A percentile compares a stretch with the other conserved stretches of the same genome.
Conservation (phyloP, 35 echinoderm and acorn worm genomes). For the Hemicentrotus pulcherrimus region DNA sequence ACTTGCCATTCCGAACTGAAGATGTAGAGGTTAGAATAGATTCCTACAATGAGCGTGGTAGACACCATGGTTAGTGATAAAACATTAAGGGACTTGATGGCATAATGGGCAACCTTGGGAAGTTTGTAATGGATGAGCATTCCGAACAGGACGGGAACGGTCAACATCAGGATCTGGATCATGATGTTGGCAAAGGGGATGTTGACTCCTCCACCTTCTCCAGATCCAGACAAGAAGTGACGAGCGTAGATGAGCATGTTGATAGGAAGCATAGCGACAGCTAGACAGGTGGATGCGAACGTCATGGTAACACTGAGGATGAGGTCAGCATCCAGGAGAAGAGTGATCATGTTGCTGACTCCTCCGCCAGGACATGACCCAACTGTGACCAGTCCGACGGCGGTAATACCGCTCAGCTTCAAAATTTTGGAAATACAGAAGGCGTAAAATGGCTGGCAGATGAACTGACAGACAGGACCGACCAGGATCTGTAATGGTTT, state of each 20-base stretch:
- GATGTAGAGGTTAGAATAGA: constrained; percentile 87
- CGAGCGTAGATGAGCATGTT: constrained; percentile 93
- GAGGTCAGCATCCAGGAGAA: constrained; percentile 86
- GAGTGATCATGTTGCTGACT: constrained; percentile 95
- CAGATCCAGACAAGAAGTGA: constrained; percentile 63
- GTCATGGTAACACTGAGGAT: constrained; percentile 96
- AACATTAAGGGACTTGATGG: constrained; percentile 78
- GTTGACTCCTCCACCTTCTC: constrained; percentile 56
- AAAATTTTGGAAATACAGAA: constrained; percentile 75
- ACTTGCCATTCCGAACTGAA: constrained; percentile 67
- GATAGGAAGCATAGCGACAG: constrained; percentile 84
- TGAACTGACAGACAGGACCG: constrained; percentile 90
- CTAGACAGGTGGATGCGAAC: constrained; percentile 73
- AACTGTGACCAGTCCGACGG: constrained; percentile 85
- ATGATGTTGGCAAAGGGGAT: constrained; percentile 84
- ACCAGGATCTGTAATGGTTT: constrained; percentile 79
- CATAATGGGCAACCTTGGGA: constrained; percentile 81
- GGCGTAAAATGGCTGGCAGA: constrained; percentile 80
- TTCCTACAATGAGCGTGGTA: constrained; percentile 64
- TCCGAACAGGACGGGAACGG: constrained; percentile 75
- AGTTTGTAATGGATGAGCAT: constrained; percentile 84
- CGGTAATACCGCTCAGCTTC: constrained; percentile 74
- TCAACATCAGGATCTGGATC: constrained; percentile 84
- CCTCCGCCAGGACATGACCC: constrained; percentile 91
- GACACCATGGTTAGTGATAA: constrained; percentile 71